phyloP scores from a whole-genome alignment of 2,888 invertebrate species.

The Chrysodeixis includens region DNA sequence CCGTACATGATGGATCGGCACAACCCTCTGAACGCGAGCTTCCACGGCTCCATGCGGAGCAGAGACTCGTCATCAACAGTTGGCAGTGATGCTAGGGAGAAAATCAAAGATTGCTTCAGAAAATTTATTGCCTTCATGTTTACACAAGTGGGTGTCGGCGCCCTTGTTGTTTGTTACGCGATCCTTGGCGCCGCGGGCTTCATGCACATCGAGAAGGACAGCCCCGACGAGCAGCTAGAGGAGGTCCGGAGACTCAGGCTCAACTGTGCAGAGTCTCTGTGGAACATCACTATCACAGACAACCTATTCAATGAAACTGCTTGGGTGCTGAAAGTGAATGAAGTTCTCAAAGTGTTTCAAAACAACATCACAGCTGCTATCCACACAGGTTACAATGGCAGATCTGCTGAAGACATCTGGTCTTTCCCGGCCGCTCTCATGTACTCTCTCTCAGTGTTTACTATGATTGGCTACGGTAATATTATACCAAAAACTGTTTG shows the following conservation, averaged over 20 bases:
- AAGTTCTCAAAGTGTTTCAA: slow-evolving; percentile 91
- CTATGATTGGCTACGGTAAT: slow-evolving; percentile 97
- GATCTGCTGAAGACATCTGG: slow-evolving; percentile 93
- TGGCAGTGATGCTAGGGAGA: slow-evolving; percentile 92
- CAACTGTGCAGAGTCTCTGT: slow-evolving; percentile 91
- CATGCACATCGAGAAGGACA: slow-evolving; percentile 92
- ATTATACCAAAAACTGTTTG: slow-evolving; percentile 94
- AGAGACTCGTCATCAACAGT: slow-evolving; percentile 91
- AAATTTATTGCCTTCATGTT: slow-evolving; percentile 97
- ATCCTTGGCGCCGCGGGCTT: slow-evolving; percentile 95
- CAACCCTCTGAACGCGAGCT: slow-evolving; percentile 76
- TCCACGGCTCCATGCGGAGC: slow-evolving; percentile 90
- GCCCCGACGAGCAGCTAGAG: slow-evolving; percentile 84
- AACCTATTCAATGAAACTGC: slow-evolving; percentile 92
- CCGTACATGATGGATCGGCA: slow-evolving; percentile 76
- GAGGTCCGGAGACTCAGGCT: slow-evolving; percentile 87
- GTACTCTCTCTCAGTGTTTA: slow-evolving; percentile 96
- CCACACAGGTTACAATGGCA: slow-evolving; percentile 93
- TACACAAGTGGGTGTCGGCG: slow-evolving; percentile 97
- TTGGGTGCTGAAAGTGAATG: slow-evolving; percentile 90
- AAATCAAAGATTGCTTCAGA: slow-evolving; percentile 95
- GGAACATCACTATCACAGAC: slow-evolving; percentile 91
- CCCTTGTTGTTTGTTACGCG: slow-evolving; percentile 95
- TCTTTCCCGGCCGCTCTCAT: slow-evolving; percentile 96
- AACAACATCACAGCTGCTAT: slow-evolving; percentile 90